Base-by-base conservation (phyloP, 2,888 invertebrate genomes). In the Dorcus hopei region DNA sequence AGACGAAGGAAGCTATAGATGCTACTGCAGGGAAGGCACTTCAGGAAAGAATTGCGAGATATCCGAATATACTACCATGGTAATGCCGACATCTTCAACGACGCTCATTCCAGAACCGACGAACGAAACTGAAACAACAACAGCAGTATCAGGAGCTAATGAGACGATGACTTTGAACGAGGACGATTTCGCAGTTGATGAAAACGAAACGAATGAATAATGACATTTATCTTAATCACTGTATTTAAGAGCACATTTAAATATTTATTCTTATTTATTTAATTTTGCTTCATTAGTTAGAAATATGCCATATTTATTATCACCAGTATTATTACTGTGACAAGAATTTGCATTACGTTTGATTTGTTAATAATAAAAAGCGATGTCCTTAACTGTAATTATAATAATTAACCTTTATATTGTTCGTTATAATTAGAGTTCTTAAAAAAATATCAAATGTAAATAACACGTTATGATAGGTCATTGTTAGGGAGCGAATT, bases 11-110 rank as follows among this genome's bases (percentile, higher is more conserved):
- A 80, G 81, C 73, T 93, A 84, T 79, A 85, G 86, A 58, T 93
- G 93, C 73, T 79, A 87, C 54, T 93, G 93, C 71, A 85, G 88
- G 0, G 81, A 87, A 38, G 91, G 91, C 40, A 87, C 85, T 71
- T 83, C 84, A 57, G 93, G 93, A n/a, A 85, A 85, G 59, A 83
- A 86, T 63, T 93, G 93, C 71, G 91, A 93, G 78, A 82, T 84
- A 50, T 72, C 74, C 2, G 89, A 61, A 83, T 70, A 88, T 89
- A 77, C 82, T 82, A 66, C 68, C 49, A 61, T 68, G 8, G 45
- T 61, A 39, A 59, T 63, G 47, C 42, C 54, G 8, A 59, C 66
- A 5, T 65, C 56, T n/a, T 45, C 61, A 16, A 42, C 42, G 11
- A 42, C 42, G 11, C 26, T 33, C 26, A 4, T 33, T 33, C 26